A percentile compares a stretch with the other conserved stretches of the same genome.
Evolutionary conservation across 2,888 invertebrate species (phyloP).

Genomic region (Ceramica pisi): DNA sequence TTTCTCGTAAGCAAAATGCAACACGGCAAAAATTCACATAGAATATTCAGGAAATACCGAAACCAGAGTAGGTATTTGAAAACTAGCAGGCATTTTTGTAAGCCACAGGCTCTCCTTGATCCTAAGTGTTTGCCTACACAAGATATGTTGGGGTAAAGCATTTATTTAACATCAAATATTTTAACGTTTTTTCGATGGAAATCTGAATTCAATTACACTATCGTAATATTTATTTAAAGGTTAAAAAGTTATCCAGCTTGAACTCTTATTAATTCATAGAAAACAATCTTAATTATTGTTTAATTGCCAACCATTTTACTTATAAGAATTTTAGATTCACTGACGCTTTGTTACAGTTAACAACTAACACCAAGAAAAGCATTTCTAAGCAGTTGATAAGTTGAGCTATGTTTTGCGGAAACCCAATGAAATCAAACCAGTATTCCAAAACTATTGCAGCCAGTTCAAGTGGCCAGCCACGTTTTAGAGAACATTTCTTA

Average conservation of each 20-base stretch:
- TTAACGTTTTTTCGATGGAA: no score
- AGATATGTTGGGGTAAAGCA: neutral
- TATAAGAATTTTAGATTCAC: neutral
- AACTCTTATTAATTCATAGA: slow-evolving; percentile 8
- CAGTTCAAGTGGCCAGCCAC: neutral
- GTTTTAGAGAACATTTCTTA: neutral
- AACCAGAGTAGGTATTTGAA: neutral
- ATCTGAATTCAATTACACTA: slow-evolving; percentile 14
- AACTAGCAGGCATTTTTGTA: neutral
- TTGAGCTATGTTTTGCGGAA: neutral
- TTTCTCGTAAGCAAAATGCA: neutral
- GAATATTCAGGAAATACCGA: neutral
- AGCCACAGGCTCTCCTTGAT: no score
- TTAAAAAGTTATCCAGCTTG: slow-evolving; percentile 8
- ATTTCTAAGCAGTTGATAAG: neutral
- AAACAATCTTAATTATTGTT: no score
- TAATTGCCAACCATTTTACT: neutral
- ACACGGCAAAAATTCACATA: neutral
- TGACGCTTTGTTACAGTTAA: neutral
- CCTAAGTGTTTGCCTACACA: no score
- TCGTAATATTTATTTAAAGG: neutral
- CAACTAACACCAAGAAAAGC: neutral
- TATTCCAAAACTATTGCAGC: neutral
- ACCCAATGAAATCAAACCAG: neutral
- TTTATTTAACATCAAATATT: neutral